Base-by-base conservation (phyloP, 2,797 vertebrate species). In the Aselliscus stoliczkanus region DNA sequence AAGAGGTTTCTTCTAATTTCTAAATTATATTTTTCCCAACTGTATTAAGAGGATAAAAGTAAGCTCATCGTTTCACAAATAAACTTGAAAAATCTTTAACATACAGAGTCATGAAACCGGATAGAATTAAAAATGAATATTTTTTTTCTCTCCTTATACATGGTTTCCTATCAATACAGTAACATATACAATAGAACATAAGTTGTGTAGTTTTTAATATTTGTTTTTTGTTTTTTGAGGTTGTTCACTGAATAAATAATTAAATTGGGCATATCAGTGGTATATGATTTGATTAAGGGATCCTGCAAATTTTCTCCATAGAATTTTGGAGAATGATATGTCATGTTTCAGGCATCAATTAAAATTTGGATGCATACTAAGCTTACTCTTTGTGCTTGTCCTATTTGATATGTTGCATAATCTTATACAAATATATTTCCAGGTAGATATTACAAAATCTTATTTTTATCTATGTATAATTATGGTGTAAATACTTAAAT, bases 271-370 rank as follows among this genome's bases (percentile, higher is more conserved):
- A 4, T 81, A 4, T 76, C 75, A 87, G 44, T 79, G 65, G 34
- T 44, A 82, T 84, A 50, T 69, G 77, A 97, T 39, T 94, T 23
- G 54, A 96, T 91, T 89, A 50, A 95, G 76, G 94, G 96, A 20
- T 85, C 72, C 87, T 97, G 50, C 92, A 88, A 96, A 97, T 96
- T 96, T 67, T 97, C 94, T 80, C n/a, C 84, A 88, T 65, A 76
- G 58, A 87, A 47, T 92, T 94, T 96, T 97, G 70, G 87, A 97
- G 81, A 94, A 94, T 12, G 69, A 56, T 84, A 29, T 93, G 65
- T 97, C 83, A 96, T 60, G 15, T 81, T 96, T 95, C n/a, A 42
- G 12, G 86, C 84, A 94, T 94, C 92, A 96, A 31, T 96, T 98
- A 97, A 96, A 97, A 96, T 85, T 84, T 95, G 94, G 62, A 84